Conservation (phyloP, 1,140 invertebrate species). For the Drosophila sucinea region DNA sequence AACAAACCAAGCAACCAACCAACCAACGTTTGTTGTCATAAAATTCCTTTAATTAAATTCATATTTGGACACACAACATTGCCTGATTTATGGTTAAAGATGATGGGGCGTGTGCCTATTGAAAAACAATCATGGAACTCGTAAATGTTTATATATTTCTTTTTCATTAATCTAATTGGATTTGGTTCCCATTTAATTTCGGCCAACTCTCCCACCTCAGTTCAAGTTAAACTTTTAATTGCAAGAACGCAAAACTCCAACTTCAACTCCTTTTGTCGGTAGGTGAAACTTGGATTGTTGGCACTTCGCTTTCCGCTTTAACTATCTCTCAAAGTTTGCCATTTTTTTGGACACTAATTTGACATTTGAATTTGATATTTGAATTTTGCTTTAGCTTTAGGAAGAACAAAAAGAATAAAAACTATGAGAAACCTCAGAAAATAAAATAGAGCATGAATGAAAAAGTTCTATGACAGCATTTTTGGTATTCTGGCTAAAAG, state of each 20-base stretch:
- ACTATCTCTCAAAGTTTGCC: slow-evolving; percentile 36
- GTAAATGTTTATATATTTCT: slow-evolving; percentile 46
- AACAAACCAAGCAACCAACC: slow-evolving; percentile 20
- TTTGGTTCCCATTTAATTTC: slow-evolving; percentile 17
- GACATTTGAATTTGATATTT: slow-evolving; percentile 59
- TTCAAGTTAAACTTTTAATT: slow-evolving; percentile 6
- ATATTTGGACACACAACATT: slow-evolving; percentile 61
- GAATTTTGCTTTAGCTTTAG: slow-evolving; percentile 16
- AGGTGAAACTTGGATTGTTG: slow-evolving; percentile 23
- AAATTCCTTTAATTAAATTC: slow-evolving; percentile 79
- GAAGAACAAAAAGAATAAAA: slow-evolving; percentile 14
- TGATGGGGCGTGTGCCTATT: slow-evolving; percentile 31
- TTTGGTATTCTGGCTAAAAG: background rate
- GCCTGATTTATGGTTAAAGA: slow-evolving; percentile 64
- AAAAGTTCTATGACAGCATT: slow-evolving; percentile 3
- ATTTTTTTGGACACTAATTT: slow-evolving; percentile 55
- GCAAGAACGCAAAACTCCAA: slow-evolving; percentile 14
- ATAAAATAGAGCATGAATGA: background rate
- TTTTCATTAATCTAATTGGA: slow-evolving; percentile 61
- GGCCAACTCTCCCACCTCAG: slow-evolving; percentile 1
- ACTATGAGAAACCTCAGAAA: slow-evolving; percentile 1
- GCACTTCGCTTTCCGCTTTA: slow-evolving; percentile 6
- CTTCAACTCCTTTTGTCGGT: slow-evolving; percentile 15
- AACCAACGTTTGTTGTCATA: slow-evolving; percentile 63
- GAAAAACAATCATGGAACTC: slow-evolving; percentile 50